phyloP scores from a whole-genome alignment of 2,113 vertebrate species.

The Peucedramus taeniatus region DNA sequence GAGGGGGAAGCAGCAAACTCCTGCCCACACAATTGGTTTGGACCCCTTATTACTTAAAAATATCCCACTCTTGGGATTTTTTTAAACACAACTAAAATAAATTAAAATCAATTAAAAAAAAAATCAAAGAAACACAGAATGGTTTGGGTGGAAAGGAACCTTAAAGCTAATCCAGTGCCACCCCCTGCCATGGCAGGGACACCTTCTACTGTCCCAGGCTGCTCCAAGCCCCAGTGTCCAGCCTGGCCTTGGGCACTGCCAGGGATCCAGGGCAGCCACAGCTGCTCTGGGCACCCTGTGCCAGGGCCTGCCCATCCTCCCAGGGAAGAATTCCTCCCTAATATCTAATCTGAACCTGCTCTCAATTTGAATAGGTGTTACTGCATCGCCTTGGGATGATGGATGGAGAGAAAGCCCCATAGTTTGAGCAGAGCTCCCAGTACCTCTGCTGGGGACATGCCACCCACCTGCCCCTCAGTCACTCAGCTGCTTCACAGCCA shows the following conservation, averaged over 20 bases:
- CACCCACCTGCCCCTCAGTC: background rate
- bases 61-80: background rate
- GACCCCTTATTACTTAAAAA: background rate
- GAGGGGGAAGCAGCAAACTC: background rate
- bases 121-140: background rate
- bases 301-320: rapidly evolving
- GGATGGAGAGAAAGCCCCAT: background rate
- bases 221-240: background rate
- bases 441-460: rapidly evolving
- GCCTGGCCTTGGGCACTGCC: background rate
- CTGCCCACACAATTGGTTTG: background rate
- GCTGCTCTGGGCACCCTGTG: background rate
- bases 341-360: background rate
- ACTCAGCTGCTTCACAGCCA: background rate
- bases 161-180: rapidly evolving
- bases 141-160: background rate
- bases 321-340: background rate
- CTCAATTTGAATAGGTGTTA: background rate
- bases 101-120: background rate
- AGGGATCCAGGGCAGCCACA: background rate
- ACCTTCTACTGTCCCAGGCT: background rate
- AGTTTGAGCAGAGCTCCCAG: background rate
- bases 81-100: background rate
- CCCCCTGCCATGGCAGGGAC: background rate
- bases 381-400: background rate